Percentiles rank a stretch among this genome's conserved stretches.
Evolutionary conservation across 1,140 invertebrate species (phyloP).

Genomic region (Macrobrachium rosenbergii): DNA sequence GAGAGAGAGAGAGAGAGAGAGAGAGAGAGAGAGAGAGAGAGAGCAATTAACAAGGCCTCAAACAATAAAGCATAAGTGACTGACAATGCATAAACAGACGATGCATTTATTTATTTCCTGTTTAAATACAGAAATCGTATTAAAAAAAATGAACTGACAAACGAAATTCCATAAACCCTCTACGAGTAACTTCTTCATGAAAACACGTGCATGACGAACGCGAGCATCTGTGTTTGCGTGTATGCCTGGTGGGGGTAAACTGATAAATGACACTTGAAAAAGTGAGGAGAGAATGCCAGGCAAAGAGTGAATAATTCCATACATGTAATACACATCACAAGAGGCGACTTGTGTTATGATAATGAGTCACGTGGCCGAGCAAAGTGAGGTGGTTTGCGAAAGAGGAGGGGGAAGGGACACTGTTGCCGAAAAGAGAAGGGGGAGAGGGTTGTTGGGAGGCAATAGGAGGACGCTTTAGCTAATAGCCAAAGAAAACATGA

Average conservation of each 20-base stretch:
- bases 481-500: slow-evolving; percentile 63
- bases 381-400: not conserved
- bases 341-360: slow-evolving; percentile 52
- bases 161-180: no score
- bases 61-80: no score
- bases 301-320: not conserved
- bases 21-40: no score
- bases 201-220: not conserved
- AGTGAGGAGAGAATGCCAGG: not conserved
- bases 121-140: no score
- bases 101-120: no score
- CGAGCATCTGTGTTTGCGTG: not conserved
- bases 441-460: not conserved
- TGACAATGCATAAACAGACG: no score
- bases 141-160: no score
- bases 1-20: no score
- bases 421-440: not conserved
- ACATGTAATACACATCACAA: slow-evolving; percentile 2
- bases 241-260: not conserved
- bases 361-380: slow-evolving; percentile 48
- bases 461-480: slow-evolving; percentile 17
- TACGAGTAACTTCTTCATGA: not conserved
- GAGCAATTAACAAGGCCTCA: no score
- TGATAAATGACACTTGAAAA: not conserved
- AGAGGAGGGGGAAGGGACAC: not conserved